Percentiles rank a stretch among this genome's conserved stretches.
Evolutionary conservation across 2,113 vertebrate species (phyloP).

Genomic region (Corythornis cristatus): DNA sequence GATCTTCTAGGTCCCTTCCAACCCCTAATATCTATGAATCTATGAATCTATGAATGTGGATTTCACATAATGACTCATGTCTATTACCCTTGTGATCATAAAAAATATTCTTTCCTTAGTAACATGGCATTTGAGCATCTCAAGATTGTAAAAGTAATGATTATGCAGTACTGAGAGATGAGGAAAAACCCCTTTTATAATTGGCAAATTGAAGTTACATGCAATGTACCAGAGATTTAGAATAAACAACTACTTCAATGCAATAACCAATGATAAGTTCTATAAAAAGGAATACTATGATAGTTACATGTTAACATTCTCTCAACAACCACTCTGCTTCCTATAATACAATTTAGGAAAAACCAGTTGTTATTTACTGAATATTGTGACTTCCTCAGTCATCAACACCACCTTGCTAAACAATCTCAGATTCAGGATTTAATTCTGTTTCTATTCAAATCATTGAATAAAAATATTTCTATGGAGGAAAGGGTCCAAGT

Average conservation of each 20-base stretch:
- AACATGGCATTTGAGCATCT: not conserved
- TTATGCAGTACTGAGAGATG: not conserved
- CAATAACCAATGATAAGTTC: not conserved
- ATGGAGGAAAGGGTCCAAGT: not conserved
- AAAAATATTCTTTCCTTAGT: not conserved
- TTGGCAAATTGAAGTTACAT: not conserved
- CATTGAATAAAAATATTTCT: not conserved
- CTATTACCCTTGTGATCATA: not conserved
- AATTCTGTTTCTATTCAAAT: not conserved
- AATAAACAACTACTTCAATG: not conserved
- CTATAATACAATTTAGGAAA: not conserved
- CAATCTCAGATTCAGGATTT: not conserved
- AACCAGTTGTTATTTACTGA: not conserved
- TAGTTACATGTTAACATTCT: not conserved
- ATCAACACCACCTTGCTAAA: not conserved
- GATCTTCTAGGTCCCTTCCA: too few relatives aligned
- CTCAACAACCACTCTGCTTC: not conserved
- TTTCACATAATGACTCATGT: not conserved
- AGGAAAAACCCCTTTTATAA: not conserved
- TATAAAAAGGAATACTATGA: not conserved
- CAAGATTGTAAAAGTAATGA: not conserved
- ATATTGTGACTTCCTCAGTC: not conserved
- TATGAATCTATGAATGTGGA: not conserved
- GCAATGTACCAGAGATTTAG: not conserved
- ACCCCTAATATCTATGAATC: too few relatives aligned